Base-by-base conservation (phyloP, 2,113 vertebrate species). In the Anolis carolinensis region DNA sequence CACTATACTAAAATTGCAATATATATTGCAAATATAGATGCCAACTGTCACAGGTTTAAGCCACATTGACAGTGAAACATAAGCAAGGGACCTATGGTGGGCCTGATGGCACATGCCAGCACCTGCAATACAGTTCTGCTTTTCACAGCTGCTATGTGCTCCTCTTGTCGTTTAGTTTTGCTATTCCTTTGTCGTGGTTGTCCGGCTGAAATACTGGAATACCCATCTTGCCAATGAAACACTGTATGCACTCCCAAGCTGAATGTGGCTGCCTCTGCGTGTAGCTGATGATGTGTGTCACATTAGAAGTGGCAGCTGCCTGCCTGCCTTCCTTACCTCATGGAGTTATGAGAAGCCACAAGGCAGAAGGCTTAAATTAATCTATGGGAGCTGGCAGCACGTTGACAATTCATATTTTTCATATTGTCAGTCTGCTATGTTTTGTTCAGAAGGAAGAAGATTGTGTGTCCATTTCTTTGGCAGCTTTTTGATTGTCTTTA, bases 331-430 rank as follows among this genome's bases (percentile, higher is more conserved):
- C 67, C 52, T n/a, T 78, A 84, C 34, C 16, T 67, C 23, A 4
- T 67, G 63, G 7, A 34, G 27, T 68, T 44, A 59, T n/a, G 78
- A 80, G 71, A 67, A 77, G 65, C 36, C 72, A 77, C 39, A 72
- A 50, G 21, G 10, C 55, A 34, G n/a, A 44, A 84, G 34, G 44
- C 32, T 78, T 71, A 89, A 78, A 78, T 87, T 90, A 87, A 84
- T 52, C 82, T 78, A 52, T 77, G 7, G 32, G 72, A 79, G 44
- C 27, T 78, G 76, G 52, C 48, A 23, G 73, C 77, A 76, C 8
- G 32, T 79, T 82, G 88, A 72, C 79, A 73, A 44, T 70, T 65
- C 80, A 71, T 67, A 55, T 82, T 67, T 83, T 83, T 52, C 76
- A 71, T 68, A 71, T 63, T 86, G 80, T 89, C 88, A 83, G 18